Conservation (phyloP, 2,888 invertebrate genomes). For the Malachius bipustulatus region DNA sequence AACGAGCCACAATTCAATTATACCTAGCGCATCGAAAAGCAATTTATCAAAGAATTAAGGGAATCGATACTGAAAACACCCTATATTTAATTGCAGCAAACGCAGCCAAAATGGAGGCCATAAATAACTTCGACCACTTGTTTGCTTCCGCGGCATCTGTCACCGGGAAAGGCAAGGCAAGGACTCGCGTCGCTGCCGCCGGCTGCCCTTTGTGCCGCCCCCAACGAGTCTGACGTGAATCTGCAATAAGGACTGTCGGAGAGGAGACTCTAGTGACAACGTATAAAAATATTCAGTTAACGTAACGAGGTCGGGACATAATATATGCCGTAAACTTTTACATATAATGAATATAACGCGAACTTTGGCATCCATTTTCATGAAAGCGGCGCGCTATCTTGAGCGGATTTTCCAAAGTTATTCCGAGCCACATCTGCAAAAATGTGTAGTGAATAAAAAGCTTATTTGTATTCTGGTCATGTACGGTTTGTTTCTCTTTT, state of each 20-base stretch:
- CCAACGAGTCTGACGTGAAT: constrained; percentile 24
- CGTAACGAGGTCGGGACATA: constrained; percentile 18
- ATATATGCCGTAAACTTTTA: constrained; percentile 19
- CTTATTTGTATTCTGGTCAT: no score
- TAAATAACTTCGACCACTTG: constrained; percentile 37
- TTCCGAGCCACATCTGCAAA: no score
- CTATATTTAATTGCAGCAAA: constrained; percentile 30
- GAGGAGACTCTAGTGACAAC: constrained; percentile 23
- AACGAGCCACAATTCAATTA: no score
- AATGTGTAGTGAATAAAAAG: no score
- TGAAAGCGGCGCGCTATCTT: not conserved
- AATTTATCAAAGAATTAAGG: constrained; percentile 3
- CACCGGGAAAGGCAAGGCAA: constrained; percentile 27
- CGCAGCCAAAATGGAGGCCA: constrained; percentile 29
- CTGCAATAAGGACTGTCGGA: constrained; percentile 22
- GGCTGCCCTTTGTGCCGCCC: constrained; percentile 22
- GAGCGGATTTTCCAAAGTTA: no score
- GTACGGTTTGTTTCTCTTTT: no score
- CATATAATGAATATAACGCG: constrained; percentile 16
- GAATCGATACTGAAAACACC: constrained; percentile 15
- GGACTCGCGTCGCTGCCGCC: constrained; percentile 8
- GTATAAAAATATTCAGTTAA: constrained; percentile 22
- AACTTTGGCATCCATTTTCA: not conserved
- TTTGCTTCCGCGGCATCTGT: constrained; percentile 33
- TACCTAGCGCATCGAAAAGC: no score